Conservation (phyloP, 2,113 vertebrate species). For the Arizona elegans region DNA sequence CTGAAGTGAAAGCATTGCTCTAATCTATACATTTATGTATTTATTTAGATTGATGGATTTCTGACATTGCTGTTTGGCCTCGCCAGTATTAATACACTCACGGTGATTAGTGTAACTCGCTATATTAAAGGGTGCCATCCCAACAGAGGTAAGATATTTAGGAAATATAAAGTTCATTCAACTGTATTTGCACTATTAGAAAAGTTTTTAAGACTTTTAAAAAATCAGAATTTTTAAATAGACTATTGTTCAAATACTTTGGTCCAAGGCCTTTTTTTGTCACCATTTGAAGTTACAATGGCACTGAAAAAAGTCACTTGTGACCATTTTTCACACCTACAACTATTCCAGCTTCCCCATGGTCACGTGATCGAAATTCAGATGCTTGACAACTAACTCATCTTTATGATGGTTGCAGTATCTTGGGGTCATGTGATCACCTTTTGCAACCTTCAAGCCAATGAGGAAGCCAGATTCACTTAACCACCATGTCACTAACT, state of each 20-base stretch:
- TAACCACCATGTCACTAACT: no score
- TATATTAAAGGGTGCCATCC: slow-evolving; percentile 85
- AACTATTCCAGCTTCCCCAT: no score
- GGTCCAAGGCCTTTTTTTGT: not conserved
- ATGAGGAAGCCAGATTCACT: no score
- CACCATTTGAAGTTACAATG: no score
- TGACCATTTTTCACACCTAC: no score
- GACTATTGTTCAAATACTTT: not conserved
- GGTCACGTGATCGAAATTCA: no score
- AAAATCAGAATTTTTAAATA: not conserved
- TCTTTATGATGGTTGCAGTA: no score
- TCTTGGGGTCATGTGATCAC: no score
- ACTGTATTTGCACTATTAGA: not conserved
- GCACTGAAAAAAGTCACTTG: no score
- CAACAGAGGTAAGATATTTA: slow-evolving; percentile 70
- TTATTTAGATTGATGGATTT: slow-evolving; percentile 83
- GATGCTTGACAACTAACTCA: no score
- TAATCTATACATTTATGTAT: not conserved
- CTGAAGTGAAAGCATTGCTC: not conserved
- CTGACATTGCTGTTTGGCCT: slow-evolving; percentile 86
- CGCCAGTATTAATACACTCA: slow-evolving; percentile 86
- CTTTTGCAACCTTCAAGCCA: no score
- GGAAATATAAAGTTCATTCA: not conserved
- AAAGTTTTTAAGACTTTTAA: not conserved
- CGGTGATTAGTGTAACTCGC: slow-evolving; percentile 84